Percentiles rank a stretch among this genome's conserved stretches.
Evolutionary conservation across 2,113 vertebrate species (phyloP).

Genomic region (Eulacestoma nigropectus): DNA sequence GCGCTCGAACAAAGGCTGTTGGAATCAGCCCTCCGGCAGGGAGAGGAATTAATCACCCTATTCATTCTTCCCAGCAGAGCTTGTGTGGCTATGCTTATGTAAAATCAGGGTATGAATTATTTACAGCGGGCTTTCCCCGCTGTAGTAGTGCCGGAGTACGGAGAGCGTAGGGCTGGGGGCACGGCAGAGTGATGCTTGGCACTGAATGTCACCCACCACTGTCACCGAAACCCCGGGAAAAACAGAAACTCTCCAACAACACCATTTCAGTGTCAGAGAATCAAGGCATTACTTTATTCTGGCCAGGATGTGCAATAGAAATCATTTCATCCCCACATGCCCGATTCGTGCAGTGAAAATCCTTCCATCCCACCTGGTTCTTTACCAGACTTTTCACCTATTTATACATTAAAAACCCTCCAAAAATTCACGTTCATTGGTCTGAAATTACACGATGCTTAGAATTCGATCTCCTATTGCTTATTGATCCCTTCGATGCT

Average conservation of each 20-base stretch:
- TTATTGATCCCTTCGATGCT: background rate
- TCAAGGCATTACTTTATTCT: background rate
- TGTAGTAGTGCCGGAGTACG: fast-evolving
- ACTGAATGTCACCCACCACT: background rate
- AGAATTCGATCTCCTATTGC: background rate
- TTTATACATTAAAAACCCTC: background rate
- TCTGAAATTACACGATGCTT: background rate
- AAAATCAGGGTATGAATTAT: conserved; percentile 35
- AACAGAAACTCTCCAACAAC: background rate
- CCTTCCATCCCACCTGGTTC: too few species aligned
- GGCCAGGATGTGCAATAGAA: background rate
- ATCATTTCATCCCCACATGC: background rate
- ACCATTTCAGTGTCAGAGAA: background rate
- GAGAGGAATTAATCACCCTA: conserved; percentile 13
- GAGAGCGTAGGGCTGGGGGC: background rate
- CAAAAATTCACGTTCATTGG: background rate
- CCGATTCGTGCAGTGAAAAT: background rate
- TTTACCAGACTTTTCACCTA: background rate
- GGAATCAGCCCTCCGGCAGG: background rate
- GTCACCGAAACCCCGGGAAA: background rate
- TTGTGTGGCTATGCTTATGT: background rate
- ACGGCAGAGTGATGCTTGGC: background rate
- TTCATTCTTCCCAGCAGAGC: conserved; percentile 12
- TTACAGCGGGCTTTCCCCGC: conserved; percentile 23
- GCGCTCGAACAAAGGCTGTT: background rate